Percentiles rank a stretch among this genome's conserved stretches.
Evolutionary conservation across 2,888 invertebrate species (phyloP).

Genomic region (Megamerina dolium): DNA sequence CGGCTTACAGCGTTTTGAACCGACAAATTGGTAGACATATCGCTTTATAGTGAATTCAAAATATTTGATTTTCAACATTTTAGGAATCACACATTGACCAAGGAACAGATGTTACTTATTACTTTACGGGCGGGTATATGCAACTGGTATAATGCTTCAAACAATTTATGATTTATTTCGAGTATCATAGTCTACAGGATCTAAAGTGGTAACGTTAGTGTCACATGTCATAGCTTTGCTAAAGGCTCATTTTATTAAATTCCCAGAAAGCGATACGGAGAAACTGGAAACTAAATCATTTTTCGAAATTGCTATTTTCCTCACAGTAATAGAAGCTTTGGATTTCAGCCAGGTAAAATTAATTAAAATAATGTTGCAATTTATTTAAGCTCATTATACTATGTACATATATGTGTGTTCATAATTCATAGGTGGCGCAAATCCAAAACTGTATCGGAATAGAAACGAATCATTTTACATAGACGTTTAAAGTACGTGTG

Average conservation of each 20-base stretch:
- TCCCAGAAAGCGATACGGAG: not conserved
- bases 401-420: too few relatives aligned
- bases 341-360: slow-evolving; percentile 15
- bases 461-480: too few relatives aligned
- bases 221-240: slow-evolving; percentile 9
- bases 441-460: too few relatives aligned
- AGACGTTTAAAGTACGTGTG: too few relatives aligned
- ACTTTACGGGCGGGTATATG: slow-evolving; percentile 10
- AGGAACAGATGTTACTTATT: slow-evolving; percentile 12
- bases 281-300: not conserved
- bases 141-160: slow-evolving; percentile 10
- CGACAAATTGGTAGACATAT: too few relatives aligned
- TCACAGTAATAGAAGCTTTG: slow-evolving; percentile 9
- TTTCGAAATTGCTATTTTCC: too few relatives aligned
- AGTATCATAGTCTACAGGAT: slow-evolving; percentile 8
- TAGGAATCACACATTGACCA: slow-evolving; percentile 7
- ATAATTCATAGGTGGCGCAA: too few relatives aligned
- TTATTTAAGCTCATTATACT: too few relatives aligned
- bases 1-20: too few relatives aligned
- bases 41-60: too few relatives aligned
- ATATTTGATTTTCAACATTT: too few relatives aligned
- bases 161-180: slow-evolving; percentile 8
- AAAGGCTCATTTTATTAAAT: slow-evolving; percentile 2
- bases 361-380: too few relatives aligned
- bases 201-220: slow-evolving; percentile 4